Percentiles rank a stretch among this genome's conserved stretches.
Evolutionary conservation across 2,113 vertebrate genomes (phyloP).

Genomic region (Rhinolophus ferrumequinum): DNA sequence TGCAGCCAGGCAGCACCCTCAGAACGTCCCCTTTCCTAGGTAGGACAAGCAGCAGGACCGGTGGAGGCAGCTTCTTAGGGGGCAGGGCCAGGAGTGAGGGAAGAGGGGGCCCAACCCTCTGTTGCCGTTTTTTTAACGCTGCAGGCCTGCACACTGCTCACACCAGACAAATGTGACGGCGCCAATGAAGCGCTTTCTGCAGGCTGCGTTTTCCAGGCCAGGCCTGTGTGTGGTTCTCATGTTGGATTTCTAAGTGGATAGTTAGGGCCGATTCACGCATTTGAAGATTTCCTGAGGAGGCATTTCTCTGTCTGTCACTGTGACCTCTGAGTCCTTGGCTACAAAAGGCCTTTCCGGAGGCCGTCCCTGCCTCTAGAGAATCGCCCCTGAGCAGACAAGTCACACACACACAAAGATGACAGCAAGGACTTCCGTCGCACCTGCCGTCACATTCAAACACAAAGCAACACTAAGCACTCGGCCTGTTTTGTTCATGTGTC

Average conservation of each 20-base stretch:
- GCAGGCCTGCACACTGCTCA: no score
- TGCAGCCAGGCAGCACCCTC: rapidly evolving
- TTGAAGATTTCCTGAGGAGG: neutral
- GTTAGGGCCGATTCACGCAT: neutral
- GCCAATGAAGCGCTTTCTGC: neutral
- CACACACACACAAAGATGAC: no score
- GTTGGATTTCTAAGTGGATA: neutral
- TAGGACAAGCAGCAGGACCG: neutral
- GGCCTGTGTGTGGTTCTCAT: neutral
- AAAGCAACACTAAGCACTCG: rapidly evolving
- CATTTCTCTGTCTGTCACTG: neutral
- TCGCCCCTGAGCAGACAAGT: neutral
- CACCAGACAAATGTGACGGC: rapidly evolving
- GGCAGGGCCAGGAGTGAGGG: no score
- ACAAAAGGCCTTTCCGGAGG: neutral
- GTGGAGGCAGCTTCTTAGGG: neutral
- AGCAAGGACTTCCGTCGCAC: rapidly evolving
- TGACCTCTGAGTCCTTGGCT: rapidly evolving
- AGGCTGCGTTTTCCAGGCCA: no score
- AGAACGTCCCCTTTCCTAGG: no score
- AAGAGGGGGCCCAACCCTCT: neutral
- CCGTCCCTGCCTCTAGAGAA: no score
- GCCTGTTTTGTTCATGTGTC: neutral
- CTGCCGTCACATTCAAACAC: rapidly evolving
- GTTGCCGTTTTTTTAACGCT: no score